Percentiles rank a stretch among this genome's conserved stretches.
Conservation (phyloP, 2,797 vertebrate genomes). For the Champsocephalus esox region DNA sequence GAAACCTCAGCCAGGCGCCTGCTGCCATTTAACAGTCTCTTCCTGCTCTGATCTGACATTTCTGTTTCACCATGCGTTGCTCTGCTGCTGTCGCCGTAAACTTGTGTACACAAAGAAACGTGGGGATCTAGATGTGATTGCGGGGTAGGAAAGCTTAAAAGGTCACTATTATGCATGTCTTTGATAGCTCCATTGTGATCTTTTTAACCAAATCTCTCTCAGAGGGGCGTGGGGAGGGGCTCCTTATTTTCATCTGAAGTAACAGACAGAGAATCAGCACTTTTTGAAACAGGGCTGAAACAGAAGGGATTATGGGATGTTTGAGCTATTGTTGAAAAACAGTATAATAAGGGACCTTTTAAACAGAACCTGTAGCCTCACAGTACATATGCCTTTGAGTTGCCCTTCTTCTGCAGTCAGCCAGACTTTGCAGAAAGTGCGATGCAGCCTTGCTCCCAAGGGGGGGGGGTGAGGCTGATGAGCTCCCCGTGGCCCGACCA, state of each 20-base stretch:
- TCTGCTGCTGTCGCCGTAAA: constrained; percentile 47
- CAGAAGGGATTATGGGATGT: too few relatives aligned
- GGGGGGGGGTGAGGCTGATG: constrained; percentile 46
- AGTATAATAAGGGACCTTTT: neutral
- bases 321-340: too few relatives aligned
- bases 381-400: constrained; percentile 60
- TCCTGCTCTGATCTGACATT: constrained; percentile 86
- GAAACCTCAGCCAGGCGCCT: constrained; percentile 87
- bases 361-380: constrained; percentile 38
- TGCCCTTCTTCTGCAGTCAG: constrained; percentile 53
- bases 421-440: constrained; percentile 35
- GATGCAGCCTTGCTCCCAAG: constrained; percentile 36
- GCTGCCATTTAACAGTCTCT: constrained; percentile 91
- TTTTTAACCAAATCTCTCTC: too few relatives aligned
- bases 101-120: constrained; percentile 48
- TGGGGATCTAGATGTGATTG: constrained; percentile 33
- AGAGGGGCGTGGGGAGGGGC: too few relatives aligned
- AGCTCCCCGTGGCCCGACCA: constrained; percentile 65
- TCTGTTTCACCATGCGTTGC: constrained; percentile 58
- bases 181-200: too few relatives aligned
- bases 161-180: too few relatives aligned
- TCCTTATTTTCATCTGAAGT: too few relatives aligned
- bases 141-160: neutral
- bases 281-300: too few relatives aligned
- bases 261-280: too few relatives aligned